Conservation (phyloP, 2,888 invertebrate species). For the Ametastegia equiseti region DNA sequence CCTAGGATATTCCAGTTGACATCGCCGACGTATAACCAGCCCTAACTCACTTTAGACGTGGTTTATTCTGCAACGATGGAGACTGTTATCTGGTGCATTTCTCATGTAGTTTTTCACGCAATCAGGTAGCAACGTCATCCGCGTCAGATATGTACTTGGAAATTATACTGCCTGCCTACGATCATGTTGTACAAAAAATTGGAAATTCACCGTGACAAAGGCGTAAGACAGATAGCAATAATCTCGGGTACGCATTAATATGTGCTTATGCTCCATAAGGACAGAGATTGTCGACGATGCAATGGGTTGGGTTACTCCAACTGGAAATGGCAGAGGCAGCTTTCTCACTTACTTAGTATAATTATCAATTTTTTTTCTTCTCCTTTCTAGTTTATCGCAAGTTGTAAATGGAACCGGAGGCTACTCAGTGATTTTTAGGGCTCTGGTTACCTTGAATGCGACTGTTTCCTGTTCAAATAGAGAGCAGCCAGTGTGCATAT, state of each 20-base stretch:
- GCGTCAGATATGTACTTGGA: not conserved
- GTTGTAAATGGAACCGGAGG: not conserved
- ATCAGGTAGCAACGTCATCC: slow-evolving; percentile 31
- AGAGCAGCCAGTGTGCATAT: not conserved
- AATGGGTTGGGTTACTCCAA: slow-evolving; percentile 32
- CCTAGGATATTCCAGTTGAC: slow-evolving; percentile 8
- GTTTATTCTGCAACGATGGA: slow-evolving; percentile 7
- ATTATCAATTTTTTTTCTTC: not conserved
- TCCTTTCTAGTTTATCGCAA: not conserved
- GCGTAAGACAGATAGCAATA: not conserved
- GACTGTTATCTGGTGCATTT: slow-evolving; percentile 25
- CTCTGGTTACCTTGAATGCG: not conserved
- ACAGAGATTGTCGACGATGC: slow-evolving; percentile 34
- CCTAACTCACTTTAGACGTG: slow-evolving; percentile 27
- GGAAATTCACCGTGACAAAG: not conserved
- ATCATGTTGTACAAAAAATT: slow-evolving; percentile 1
- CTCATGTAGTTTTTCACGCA: not conserved
- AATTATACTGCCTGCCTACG: not conserved
- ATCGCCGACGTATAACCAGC: not conserved
- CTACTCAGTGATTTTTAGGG: not conserved
- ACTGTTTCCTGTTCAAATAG: not conserved
- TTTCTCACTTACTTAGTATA: not conserved
- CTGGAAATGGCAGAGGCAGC: slow-evolving; percentile 11
- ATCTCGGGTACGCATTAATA: slow-evolving; percentile 1
- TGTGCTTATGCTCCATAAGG: not conserved